Evolutionary conservation across 2,113 vertebrate genomes (phyloP), one percentile per base, ranked within the genome.

Genomic region (Tragelaphus scriptus): DNA sequence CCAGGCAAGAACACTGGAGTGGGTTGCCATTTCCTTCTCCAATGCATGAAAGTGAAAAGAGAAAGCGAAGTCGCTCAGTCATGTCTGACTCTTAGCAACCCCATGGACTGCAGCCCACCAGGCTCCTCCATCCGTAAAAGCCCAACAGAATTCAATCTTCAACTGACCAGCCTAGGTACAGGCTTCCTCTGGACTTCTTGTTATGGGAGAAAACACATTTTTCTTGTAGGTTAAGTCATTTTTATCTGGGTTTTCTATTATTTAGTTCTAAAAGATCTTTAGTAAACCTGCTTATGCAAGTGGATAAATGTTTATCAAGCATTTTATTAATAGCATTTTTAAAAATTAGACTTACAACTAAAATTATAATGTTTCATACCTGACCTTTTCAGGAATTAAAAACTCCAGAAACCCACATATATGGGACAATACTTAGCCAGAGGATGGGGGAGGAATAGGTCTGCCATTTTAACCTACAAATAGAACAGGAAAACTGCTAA

Each of bases 361-460:
- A 94, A 96, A 95, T 94, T 91, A 97, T 44, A 75, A 90, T 91
- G 68, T 81, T 84, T 92, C 65, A 68, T 59, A 80, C 19, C 89
- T 96, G 89, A 87, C 51, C 36, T 95, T 95, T 87, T 77, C 32
- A 80, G 92, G 87, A 80, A 92, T 75, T 75, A 90, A 96, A 96
- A 90, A 87, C 36, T 82, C 79, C 25, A 84, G 85, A 53, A 80
- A 71, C 80, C 44, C 61, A 65, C 9, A 79, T 19, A 55, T 30
- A 36, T 58, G 21, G 49, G 47, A 86, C 21, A 94, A 88, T 55
- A 56, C 53, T 23, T 71, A 40, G 40, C n/a, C 8, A 0, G n/a
- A 10, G 6, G 5, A 7, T 44, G 25, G 16, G 7, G 4, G 5
- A 9, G 13, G 30, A 9, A 16, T 5, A 32, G 5, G 28, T 21